These are phyloP conservation scores for Ephialtes manifestator DNA, from an alignment of 2,888 invertebrate species.

Conservation along the genomic window DNA sequence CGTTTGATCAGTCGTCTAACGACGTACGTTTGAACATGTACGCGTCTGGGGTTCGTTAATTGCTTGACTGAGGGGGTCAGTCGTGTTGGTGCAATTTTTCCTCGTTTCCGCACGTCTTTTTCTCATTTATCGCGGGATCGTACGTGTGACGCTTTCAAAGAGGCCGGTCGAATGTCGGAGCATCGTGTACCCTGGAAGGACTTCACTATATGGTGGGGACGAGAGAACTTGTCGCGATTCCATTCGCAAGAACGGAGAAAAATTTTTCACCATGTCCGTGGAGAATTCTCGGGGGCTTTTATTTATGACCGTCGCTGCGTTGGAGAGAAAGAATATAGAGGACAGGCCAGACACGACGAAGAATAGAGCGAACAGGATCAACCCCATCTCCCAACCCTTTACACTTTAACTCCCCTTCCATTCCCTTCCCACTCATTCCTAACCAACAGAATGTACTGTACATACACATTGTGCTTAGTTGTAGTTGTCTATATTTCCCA, in stretches of 20 bases:
- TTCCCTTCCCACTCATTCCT: not conserved
- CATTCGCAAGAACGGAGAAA: constrained; percentile 20
- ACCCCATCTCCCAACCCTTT: not conserved
- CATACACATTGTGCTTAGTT: not conserved
- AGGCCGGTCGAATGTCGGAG: not conserved
- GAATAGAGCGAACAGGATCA: constrained; percentile 62
- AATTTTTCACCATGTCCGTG: constrained; percentile 4
- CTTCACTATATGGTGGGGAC: not conserved
- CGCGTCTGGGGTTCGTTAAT: constrained; percentile 11
- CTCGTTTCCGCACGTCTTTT: constrained; percentile 21
- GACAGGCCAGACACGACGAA: constrained; percentile 20
- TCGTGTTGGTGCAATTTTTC: not conserved
- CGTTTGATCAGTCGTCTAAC: constrained; percentile 7
- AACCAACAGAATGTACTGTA: not conserved
- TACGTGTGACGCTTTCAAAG: constrained; percentile 33
- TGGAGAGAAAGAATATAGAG: constrained; percentile 45
- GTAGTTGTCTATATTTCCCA: constrained; percentile 15
- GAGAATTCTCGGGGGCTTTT: constrained; percentile 31
- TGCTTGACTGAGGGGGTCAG: not conserved
- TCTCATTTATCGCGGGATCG: constrained; percentile 12
- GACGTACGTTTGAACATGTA: not conserved
- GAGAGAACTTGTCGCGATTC: constrained; percentile 33
- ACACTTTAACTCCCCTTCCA: too few species aligned
- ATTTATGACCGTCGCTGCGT: constrained; percentile 35
- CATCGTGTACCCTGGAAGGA: constrained; percentile 10